phyloP scores from a whole-genome alignment of 2,113 vertebrate species.

The Bostrychus sinensis region DNA sequence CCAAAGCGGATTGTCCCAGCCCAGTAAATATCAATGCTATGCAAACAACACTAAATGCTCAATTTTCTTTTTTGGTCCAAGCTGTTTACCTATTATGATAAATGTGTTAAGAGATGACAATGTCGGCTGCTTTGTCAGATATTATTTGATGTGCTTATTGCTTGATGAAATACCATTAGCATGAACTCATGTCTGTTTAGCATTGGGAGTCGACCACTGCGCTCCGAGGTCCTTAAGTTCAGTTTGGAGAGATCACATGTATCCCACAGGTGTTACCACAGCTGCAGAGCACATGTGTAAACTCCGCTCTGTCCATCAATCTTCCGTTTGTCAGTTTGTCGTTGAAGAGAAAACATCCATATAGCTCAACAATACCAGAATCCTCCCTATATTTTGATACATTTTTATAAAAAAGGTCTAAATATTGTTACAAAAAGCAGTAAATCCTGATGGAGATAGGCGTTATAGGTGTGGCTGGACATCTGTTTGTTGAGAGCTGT shows the following conservation, averaged over 20 bases:
- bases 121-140: too few species aligned
- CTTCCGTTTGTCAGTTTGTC: constrained; percentile 22
- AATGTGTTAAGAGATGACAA: too few species aligned
- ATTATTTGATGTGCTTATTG: constrained; percentile 26
- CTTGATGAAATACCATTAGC: constrained; percentile 21
- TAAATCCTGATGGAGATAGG: background rate
- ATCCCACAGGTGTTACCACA: constrained; percentile 47
- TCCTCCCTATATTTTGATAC: background rate
- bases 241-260: constrained; percentile 4
- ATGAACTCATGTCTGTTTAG: constrained; percentile 51
- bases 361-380: constrained; percentile 4
- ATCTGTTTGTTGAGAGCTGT: background rate
- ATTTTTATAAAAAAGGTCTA: background rate
- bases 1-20: too few species aligned
- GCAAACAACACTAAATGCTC: too few species aligned
- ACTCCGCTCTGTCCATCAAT: constrained; percentile 24
- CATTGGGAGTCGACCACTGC: constrained; percentile 27
- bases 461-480: background rate
- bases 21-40: too few species aligned
- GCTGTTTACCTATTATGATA: too few species aligned
- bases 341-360: background rate
- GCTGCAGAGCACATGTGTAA: constrained; percentile 57
- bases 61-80: too few species aligned
- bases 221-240: constrained; percentile 45
- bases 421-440: background rate